Conservation (phyloP, 2,113 vertebrate species). For the Phyllostomus hastatus region DNA sequence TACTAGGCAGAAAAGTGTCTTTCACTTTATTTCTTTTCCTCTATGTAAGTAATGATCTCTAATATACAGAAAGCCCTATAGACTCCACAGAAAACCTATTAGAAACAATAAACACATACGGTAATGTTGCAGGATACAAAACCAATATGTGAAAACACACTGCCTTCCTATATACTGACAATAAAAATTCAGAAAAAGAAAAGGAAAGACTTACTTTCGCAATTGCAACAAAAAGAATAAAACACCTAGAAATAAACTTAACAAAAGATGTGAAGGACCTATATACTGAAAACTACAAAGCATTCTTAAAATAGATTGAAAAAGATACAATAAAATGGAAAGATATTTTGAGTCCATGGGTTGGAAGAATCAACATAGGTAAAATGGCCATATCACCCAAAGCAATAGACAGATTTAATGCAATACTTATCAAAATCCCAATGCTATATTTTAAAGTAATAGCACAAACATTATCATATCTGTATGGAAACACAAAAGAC, state of each 20-base stretch:
- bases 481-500: not conserved
- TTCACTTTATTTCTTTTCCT: constrained; percentile 58
- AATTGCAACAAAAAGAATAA: not conserved
- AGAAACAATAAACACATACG: not conserved
- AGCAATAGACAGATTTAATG: not conserved
- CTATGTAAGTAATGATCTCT: constrained; percentile 32
- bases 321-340: not conserved
- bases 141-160: not conserved
- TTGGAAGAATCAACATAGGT: not conserved
- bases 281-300: not conserved
- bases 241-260: not conserved
- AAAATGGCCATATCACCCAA: not conserved
- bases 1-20: constrained; percentile 60
- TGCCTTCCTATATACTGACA: not conserved
- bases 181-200: not conserved
- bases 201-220: not conserved
- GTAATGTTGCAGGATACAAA: not conserved
- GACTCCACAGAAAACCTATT: not conserved
- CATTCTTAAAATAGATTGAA: not conserved
- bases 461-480: not conserved
- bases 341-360: not conserved
- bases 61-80: not conserved
- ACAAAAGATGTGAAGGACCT: not conserved
- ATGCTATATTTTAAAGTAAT: not conserved
- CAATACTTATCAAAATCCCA: not conserved